Percentiles rank a stretch among this genome's conserved stretches.
phyloP scores from a whole-genome alignment of 1,140 invertebrate genomes.

The Holcopasites calliopsidis region DNA sequence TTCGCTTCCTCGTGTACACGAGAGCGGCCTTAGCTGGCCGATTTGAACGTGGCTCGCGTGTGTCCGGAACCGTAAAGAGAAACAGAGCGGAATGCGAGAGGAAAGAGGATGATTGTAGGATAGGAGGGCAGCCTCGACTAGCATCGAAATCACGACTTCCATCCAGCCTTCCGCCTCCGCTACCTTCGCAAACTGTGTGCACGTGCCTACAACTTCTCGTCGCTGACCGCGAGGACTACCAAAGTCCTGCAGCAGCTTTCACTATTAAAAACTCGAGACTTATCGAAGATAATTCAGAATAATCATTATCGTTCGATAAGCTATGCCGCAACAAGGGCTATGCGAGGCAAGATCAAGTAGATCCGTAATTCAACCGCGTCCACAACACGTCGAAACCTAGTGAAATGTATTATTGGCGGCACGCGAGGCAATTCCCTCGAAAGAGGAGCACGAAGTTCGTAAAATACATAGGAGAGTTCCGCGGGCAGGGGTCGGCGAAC shows the following conservation, averaged over 20 bases:
- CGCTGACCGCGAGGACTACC: no score
- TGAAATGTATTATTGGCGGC: constrained; percentile 17
- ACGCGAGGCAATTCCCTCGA: constrained; percentile 19
- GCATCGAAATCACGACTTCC: constrained; percentile 52
- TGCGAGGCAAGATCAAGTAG: constrained; percentile 6
- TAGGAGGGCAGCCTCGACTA: constrained; percentile 7
- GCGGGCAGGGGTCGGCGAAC: constrained; percentile 13
- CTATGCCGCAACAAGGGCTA: neutral
- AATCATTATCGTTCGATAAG: no score
- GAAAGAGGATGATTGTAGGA: neutral
- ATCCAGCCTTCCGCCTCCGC: constrained; percentile 51
- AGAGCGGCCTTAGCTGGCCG: neutral
- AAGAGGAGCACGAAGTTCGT: neutral
- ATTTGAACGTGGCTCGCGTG: constrained; percentile 52
- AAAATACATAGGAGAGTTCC: constrained; percentile 6
- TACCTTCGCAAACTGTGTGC: constrained; percentile 49
- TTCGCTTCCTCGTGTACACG: constrained; percentile 8
- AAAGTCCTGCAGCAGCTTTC: no score
- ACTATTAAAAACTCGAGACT: no score
- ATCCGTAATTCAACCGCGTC: neutral
- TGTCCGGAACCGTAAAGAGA: constrained; percentile 9
- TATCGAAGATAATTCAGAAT: neutral
- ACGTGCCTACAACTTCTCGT: constrained; percentile 51
- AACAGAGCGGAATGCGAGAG: neutral
- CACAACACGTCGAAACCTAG: constrained; percentile 1